Percentiles rank a stretch among this genome's conserved stretches.
These are phyloP conservation scores for Lanius ludovicianus DNA, from an alignment of 2,113 vertebrate species.

Conservation along the genomic window DNA sequence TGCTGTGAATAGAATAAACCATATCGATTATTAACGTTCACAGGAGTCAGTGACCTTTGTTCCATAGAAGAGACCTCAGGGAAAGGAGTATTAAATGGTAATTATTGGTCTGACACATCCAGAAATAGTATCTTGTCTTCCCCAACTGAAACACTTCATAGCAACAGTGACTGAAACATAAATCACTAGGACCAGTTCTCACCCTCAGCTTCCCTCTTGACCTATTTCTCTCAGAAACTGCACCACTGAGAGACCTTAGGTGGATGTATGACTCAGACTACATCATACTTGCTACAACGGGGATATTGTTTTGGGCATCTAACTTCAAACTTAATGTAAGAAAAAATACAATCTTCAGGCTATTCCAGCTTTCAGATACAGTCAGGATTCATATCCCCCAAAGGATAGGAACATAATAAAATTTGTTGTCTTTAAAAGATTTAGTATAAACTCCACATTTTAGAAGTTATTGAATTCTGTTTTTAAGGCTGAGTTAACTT, in stretches of 20 bases:
- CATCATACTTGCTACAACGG: neutral
- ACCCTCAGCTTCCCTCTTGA: neutral
- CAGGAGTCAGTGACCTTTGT: neutral
- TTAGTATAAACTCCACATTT: neutral
- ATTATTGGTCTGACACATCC: neutral
- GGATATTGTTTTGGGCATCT: neutral
- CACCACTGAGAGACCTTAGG: neutral
- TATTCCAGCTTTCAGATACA: neutral
- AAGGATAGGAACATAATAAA: neutral
- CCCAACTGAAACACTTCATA: neutral
- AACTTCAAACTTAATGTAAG: neutral
- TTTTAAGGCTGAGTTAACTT: neutral
- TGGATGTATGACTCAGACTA: neutral
- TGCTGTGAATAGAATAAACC: neutral
- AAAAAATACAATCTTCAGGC: neutral
- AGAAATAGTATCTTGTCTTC: slow-evolving; percentile 5
- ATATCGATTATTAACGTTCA: neutral
- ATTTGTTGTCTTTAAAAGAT: neutral
- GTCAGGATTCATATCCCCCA: neutral
- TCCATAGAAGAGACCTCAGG: neutral
- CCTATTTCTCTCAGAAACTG: neutral
- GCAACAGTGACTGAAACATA: neutral
- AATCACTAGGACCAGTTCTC: neutral
- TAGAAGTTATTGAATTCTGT: neutral
- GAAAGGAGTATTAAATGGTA: neutral